Base-by-base conservation (phyloP, 1,140 invertebrate genomes). In the Drosophila parvula region DNA sequence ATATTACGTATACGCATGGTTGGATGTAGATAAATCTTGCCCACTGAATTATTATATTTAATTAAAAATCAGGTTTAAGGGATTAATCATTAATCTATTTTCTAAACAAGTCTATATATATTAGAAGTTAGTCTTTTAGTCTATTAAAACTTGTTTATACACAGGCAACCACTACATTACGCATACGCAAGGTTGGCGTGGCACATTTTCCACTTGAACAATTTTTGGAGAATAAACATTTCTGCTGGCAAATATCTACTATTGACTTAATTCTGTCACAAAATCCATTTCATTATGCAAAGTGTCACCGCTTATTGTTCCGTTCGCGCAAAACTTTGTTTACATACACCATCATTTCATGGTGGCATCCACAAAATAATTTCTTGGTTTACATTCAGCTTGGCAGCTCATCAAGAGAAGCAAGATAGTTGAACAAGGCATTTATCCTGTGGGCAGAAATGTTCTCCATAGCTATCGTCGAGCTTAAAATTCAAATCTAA, bases 201-300 rank as follows among this genome's bases (percentile, higher is more conserved):
- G 11, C 57, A 32, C 30, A 32, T 41, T 22, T n/a, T 32, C 28
- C 60, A 53, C 65, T 22, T 18, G 6, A 43, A 32, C 50, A 12
- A 53, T 27, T 63, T 36, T 18, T 55, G 18, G 10, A 3, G 36
- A 47, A 47, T 47, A n/a, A 69, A 36, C 45, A 22, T 51, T 44
- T 65, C 8, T n/a, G 16, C 30, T 53, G 27, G 14, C 27, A 27
- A 58, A 34, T 27, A 48, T 50, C 30, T 57, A 10, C 12, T 43
- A 44, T 69, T 43, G 43, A 67, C 30, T 16, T 5, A 44, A 51
- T 55, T 67, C 47, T 12, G 16, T 36, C 32, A 30, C 16, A 55
- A 64, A 69, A 67, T 44, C 61, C 53, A 71, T 73, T 73, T 73
- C 30, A 73, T 73, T 71, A 73, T 71, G 67, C 69, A 59, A 73